These are phyloP conservation scores for Cryptophagus acutangulus DNA, from an alignment of 2,888 invertebrate genomes.

Conservation along the genomic window DNA sequence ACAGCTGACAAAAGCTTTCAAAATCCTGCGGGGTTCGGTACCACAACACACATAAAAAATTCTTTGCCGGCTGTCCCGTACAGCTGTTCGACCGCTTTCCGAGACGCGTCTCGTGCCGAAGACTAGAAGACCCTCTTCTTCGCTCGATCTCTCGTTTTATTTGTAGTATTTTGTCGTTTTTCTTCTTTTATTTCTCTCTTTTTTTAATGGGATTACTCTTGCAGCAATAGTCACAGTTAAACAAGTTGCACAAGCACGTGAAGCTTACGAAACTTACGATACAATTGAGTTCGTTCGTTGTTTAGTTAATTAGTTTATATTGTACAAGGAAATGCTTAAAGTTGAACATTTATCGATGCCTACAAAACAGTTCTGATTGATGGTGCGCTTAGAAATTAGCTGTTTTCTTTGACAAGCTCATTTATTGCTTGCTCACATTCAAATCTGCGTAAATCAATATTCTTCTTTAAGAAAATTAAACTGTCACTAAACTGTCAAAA, in stretches of 20 bases:
- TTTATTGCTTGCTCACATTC: no score
- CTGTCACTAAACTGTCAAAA: no score
- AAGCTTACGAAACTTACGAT: not conserved
- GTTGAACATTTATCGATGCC: slow-evolving; percentile 1
- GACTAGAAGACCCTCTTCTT: slow-evolving; percentile 8
- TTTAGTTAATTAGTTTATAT: not conserved
- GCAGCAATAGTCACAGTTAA: not conserved
- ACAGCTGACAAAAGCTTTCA: slow-evolving; percentile 35
- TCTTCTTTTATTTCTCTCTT: not conserved
- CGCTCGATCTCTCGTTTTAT: no score
- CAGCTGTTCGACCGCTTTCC: slow-evolving; percentile 31
- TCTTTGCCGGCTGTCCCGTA: slow-evolving; percentile 28
- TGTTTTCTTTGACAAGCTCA: no score
- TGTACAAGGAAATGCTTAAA: not conserved
- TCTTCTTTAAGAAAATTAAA: no score
- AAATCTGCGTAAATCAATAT: no score
- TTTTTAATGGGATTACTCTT: not conserved
- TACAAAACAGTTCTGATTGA: not conserved
- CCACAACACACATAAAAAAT: not conserved
- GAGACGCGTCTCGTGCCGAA: slow-evolving; percentile 22
- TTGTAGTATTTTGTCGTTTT: not conserved
- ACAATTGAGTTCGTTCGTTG: not conserved
- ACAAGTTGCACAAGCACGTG: slow-evolving; percentile 2
- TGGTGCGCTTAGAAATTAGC: not conserved
- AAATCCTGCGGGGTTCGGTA: slow-evolving; percentile 29